phyloP scores from a whole-genome alignment of 1,140 invertebrate genomes.

The Trichomalopsis sarcophagae region DNA sequence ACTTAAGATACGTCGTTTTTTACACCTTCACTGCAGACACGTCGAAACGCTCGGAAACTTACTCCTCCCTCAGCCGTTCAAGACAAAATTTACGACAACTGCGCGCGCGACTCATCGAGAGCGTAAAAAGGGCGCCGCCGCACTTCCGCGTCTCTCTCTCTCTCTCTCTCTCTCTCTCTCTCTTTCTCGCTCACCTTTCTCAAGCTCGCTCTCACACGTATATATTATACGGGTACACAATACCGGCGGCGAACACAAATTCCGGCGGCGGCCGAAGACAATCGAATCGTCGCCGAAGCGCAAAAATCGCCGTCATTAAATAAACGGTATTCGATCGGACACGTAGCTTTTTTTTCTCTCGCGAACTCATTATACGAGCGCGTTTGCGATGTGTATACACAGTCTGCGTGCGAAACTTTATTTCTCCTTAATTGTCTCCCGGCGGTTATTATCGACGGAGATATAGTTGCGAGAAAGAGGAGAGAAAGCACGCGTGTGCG shows the following conservation, averaged over 20 bases:
- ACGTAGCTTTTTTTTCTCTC: neutral
- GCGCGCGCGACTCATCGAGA: neutral
- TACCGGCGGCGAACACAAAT: neutral
- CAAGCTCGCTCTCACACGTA: neutral
- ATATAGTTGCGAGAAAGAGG: too few relatives aligned
- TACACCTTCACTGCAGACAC: too few relatives aligned
- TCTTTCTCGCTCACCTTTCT: neutral
- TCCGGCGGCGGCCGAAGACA: neutral
- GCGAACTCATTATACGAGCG: neutral
- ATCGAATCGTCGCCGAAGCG: neutral
- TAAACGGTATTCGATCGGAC: conserved; percentile 33
- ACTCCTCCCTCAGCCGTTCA: neutral
- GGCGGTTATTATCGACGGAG: too few relatives aligned
- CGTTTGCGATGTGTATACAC: too few relatives aligned
- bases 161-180: neutral
- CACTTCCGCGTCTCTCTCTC: neutral
- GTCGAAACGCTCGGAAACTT: too few relatives aligned
- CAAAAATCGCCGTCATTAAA: conserved; percentile 24
- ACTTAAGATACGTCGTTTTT: too few relatives aligned
- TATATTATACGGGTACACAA: neutral
- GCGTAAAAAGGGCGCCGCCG: neutral
- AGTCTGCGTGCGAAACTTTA: too few relatives aligned
- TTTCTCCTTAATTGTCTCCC: too few relatives aligned
- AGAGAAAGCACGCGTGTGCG: too few relatives aligned
- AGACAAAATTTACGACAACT: neutral